Evolutionary conservation across 1,140 invertebrate genomes (phyloP).

Genomic region (Condylostylus longicornis): DNA sequence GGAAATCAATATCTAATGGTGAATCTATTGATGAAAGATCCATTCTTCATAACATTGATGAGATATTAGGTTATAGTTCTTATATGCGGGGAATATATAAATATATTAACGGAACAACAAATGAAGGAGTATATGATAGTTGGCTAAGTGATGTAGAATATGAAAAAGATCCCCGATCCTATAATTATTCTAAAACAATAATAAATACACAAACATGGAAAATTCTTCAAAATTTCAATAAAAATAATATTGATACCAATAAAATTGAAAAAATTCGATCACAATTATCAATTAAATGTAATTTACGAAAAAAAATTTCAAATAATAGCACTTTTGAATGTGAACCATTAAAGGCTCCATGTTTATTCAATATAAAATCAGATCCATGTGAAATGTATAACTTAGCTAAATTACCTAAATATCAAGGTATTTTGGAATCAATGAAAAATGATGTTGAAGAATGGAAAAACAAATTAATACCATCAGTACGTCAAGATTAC

Average conservation of each 20-base stretch:
- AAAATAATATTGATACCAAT: background rate
- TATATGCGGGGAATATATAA: conserved; percentile 56
- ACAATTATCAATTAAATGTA: conserved; percentile 33
- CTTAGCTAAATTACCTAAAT: conserved; percentile 35
- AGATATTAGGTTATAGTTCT: conserved; percentile 41
- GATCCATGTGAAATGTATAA: conserved; percentile 69
- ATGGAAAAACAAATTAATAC: conserved; percentile 8
- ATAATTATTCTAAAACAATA: conserved; percentile 34
- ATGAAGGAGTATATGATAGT: conserved; percentile 32
- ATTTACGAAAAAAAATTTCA: conserved; percentile 5
- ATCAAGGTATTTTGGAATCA: conserved; percentile 13
- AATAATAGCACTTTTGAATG: conserved; percentile 9
- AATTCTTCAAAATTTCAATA: too few relatives aligned
- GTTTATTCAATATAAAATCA: conserved; percentile 54
- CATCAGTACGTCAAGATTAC: too few relatives aligned
- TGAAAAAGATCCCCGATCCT: conserved; percentile 14
- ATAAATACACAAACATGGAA: conserved; percentile 34
- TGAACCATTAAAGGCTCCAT: conserved; percentile 38
- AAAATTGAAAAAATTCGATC: conserved; percentile 32
- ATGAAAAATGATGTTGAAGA: conserved; percentile 19
- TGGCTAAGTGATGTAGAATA: conserved; percentile 31
- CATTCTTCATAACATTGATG: conserved; percentile 59
- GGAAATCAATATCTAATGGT: conserved; percentile 38
- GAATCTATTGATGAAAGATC: conserved; percentile 35
- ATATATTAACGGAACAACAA: conserved; percentile 46